Evolutionary conservation across 2,888 invertebrate genomes (phyloP), one percentile per base, ranked within the genome.

Genomic region (Drosophila austrosaltans): DNA sequence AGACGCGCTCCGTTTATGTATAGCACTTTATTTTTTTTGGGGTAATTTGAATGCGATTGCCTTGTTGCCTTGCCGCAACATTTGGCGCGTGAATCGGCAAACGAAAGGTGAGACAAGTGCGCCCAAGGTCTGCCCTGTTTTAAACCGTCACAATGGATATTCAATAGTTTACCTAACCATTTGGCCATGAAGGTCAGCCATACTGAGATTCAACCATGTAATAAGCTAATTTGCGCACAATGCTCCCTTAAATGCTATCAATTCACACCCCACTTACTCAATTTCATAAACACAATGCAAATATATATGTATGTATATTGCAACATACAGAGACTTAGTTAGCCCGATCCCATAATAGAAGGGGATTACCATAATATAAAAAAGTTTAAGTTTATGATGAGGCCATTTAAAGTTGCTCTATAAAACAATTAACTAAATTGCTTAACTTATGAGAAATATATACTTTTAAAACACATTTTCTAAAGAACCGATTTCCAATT

Each of bases 71-170:
- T 48, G 53, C 72, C 56, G 59, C 20, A 30, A n/a, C 53, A 61
- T 63, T 75, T 70, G 10, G 66, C 70, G 63, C 66, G 63, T 86
- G 87, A 88, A 66, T 85, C 82, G 72, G 85, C 82, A 74, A 53
- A 69, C 66, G 87, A 82, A 86, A 89, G 75, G 76, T 76, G 81
- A 89, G 79, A 80, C 74, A 81, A 79, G 81, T 79, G 71, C 72
- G 64, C 63, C 77, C 84, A 79, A 87, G 87, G 80, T 77, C 76
- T 66, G 60, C 58, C 59, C 59, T 56, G 57, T 56, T 56, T 30
- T 53, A 12, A 44, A 36, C 28, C 30, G 12, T 30, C 66, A 39
- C 67, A 73, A 63, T 66, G 72, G 53, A 67, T 63, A 81, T 76
- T 48, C 69, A 56, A 76, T 76, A 69, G 53, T 36, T 25, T 20